Conservation (phyloP, 2,888 invertebrate species). For the Trissonchulus sp. region DNA sequence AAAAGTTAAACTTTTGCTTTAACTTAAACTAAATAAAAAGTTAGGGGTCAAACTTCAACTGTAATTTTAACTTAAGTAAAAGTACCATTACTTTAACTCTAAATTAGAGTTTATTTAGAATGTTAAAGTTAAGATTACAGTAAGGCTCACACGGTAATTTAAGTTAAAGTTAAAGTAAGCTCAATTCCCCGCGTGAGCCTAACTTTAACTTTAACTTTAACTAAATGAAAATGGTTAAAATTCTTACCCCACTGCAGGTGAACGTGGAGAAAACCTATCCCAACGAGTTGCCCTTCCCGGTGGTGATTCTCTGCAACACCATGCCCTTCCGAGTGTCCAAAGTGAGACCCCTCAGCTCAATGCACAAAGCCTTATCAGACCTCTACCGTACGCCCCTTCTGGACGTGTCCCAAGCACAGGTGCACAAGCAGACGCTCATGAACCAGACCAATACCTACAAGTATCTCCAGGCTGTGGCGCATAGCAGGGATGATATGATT, state of each 20-base stretch:
- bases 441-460: not conserved
- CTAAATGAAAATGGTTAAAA: too few species aligned
- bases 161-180: too few species aligned
- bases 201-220: too few species aligned
- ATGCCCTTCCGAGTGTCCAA: constrained; percentile 22
- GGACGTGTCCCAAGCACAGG: not conserved
- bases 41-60: too few species aligned
- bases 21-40: too few species aligned
- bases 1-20: too few species aligned
- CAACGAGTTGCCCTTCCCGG: not conserved
- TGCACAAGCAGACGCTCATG: not conserved
- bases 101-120: too few species aligned
- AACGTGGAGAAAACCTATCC: constrained; percentile 16
- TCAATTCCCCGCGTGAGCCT: too few species aligned
- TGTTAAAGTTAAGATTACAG: too few species aligned
- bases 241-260: not conserved
- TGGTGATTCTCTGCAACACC: constrained; percentile 14
- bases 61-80: too few species aligned
- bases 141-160: too few species aligned
- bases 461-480: not conserved
- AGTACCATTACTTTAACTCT: too few species aligned
- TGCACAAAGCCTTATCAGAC: constrained; percentile 8
- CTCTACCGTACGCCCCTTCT: constrained; percentile 6
- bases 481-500: not conserved
- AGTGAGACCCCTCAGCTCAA: not conserved